phyloP scores from a whole-genome alignment of 2,797 vertebrate species.

The Onychomys leucogaster region DNA sequence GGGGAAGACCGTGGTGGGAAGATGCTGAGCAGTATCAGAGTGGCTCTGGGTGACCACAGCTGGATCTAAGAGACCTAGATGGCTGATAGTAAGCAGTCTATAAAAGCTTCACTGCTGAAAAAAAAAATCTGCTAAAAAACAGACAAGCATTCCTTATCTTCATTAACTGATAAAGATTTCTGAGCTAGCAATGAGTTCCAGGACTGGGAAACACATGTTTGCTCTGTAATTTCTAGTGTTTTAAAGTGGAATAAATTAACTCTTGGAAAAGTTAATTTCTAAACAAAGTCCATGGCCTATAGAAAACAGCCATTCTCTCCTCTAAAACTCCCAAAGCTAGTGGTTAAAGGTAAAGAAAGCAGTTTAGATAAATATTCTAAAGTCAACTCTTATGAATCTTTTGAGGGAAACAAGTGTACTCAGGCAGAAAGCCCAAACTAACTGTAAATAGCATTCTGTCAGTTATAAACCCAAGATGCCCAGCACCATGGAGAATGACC shows the following conservation, averaged over 20 bases:
- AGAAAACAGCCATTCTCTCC: not conserved
- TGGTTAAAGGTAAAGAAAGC: conserved; percentile 44
- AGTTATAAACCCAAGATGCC: not conserved
- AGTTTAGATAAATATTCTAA: conserved; percentile 55
- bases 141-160: not conserved
- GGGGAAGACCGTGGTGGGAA: not conserved
- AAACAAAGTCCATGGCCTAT: not conserved
- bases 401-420: conserved; percentile 28
- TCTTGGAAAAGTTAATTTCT: conserved; percentile 56
- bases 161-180: conserved; percentile 55
- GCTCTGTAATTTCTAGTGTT: conserved; percentile 32
- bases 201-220: not conserved
- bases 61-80: conserved; percentile 54
- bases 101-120: conserved; percentile 30
- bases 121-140: not conserved
- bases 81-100: conserved; percentile 23
- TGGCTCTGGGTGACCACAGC: conserved; percentile 7
- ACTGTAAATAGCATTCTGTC: conserved; percentile 17
- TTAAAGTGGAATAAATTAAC: conserved; percentile 32
- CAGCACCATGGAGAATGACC: conserved; percentile 40
- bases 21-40: conserved; percentile 54
- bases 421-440: conserved; percentile 31
- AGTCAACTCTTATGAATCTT: conserved; percentile 40
- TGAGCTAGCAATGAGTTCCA: conserved; percentile 17
- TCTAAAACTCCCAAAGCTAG: conserved; percentile 31